These are phyloP conservation scores for Rhynchomys soricoides DNA, from an alignment of 2,113 vertebrate species.

Conservation along the genomic window DNA sequence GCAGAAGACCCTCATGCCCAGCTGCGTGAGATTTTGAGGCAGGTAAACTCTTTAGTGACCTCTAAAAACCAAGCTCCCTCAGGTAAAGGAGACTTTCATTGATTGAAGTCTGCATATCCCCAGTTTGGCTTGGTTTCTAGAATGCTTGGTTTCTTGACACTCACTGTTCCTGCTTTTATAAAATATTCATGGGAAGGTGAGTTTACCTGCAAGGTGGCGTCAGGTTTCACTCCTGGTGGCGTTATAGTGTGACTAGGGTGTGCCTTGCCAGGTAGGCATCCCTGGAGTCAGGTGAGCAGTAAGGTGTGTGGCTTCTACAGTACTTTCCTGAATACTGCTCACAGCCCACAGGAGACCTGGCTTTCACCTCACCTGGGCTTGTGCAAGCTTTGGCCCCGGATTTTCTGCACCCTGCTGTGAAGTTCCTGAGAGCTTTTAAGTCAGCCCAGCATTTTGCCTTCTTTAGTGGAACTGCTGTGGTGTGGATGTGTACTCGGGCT, in stretches of 20 bases:
- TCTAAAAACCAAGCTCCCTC: background rate
- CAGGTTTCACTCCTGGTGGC: background rate
- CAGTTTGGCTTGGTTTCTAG: background rate
- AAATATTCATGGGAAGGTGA: background rate
- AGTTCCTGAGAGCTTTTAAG: background rate
- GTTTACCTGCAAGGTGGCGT: background rate
- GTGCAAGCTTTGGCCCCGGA: rapidly evolving
- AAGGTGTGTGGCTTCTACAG: background rate
- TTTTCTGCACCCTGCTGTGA: background rate
- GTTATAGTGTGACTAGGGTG: background rate
- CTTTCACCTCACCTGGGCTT: background rate
- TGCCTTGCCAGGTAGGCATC: background rate
- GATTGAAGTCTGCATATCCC: background rate
- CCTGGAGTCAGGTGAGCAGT: no score
- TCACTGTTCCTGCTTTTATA: background rate
- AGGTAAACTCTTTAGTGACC: background rate
- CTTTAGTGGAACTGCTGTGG: rapidly evolving
- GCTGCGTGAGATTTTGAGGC: background rate
- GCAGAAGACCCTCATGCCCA: background rate
- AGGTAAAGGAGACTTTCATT: background rate
- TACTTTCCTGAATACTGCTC: no score
- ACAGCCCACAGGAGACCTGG: background rate
- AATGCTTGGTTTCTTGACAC: background rate
- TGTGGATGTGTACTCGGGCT: no score
- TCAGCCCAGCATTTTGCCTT: background rate